Evolutionary conservation across 2,888 invertebrate genomes (phyloP).

Genomic region (Timema cristinae): DNA sequence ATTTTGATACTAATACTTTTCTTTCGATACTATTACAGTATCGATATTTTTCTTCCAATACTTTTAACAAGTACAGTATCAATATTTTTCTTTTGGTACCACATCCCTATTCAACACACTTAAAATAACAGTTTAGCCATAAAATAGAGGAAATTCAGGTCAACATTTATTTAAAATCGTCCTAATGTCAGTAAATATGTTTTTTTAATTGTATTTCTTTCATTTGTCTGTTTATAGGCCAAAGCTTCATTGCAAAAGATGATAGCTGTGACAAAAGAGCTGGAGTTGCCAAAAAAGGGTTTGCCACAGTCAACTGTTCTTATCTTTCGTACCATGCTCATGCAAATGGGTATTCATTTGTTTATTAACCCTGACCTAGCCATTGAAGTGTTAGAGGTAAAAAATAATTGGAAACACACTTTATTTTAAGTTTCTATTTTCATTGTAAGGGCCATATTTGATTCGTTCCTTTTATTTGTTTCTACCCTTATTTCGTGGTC

Average conservation of each 20-base stretch:
- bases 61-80: too few species aligned
- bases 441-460: neutral
- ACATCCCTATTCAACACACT: too few species aligned
- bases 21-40: too few species aligned
- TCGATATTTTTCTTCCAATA: too few species aligned
- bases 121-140: too few species aligned
- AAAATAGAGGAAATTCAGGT: too few species aligned
- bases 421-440: neutral
- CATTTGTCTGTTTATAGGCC: neutral
- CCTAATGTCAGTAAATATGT: neutral
- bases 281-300: slow-evolving; percentile 47
- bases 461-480: neutral
- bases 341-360: slow-evolving; percentile 69
- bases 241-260: slow-evolving; percentile 58
- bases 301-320: slow-evolving; percentile 49
- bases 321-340: slow-evolving; percentile 66
- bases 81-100: too few species aligned
- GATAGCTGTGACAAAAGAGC: slow-evolving; percentile 50
- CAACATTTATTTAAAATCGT: too few species aligned
- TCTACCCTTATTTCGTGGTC: neutral
- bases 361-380: slow-evolving; percentile 70
- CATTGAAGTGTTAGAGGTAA: slow-evolving; percentile 37
- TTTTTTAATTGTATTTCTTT: neutral
- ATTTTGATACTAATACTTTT: too few species aligned
- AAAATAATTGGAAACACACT: neutral